A percentile compares a stretch with the other conserved stretches of the same genome.
Conservation (phyloP, 2,888 invertebrate genomes). For the Sphaeridia pumilis region DNA sequence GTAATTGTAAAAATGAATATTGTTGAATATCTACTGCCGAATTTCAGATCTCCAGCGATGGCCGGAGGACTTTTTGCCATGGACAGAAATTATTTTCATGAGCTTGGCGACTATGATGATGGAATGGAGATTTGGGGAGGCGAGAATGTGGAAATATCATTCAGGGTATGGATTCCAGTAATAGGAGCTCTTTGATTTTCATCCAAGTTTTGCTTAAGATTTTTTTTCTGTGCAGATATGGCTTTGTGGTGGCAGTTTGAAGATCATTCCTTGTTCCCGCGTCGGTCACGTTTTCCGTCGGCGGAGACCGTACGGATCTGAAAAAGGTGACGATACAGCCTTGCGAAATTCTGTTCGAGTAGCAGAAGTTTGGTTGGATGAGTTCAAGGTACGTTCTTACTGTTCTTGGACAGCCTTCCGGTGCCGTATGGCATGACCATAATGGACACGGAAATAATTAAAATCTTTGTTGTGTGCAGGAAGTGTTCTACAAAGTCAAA, state of each 20-base stretch:
- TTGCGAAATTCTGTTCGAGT: slow-evolving; percentile 80
- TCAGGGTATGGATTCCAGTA: slow-evolving; percentile 58
- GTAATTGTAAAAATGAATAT: neutral
- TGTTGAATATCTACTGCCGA: neutral
- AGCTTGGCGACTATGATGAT: slow-evolving; percentile 81
- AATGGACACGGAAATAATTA: too few species aligned
- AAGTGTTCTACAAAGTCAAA: slow-evolving; percentile 38
- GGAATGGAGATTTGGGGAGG: slow-evolving; percentile 99
- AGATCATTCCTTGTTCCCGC: slow-evolving; percentile 86
- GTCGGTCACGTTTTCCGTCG: slow-evolving; percentile 93
- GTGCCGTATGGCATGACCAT: too few species aligned
- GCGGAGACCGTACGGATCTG: slow-evolving; percentile 79
- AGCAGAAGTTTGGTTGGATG: slow-evolving; percentile 95
- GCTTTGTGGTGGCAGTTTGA: slow-evolving; percentile 91
- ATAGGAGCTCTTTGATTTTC: too few species aligned
- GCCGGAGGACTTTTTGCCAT: slow-evolving; percentile 96
- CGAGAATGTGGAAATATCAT: slow-evolving; percentile 94
- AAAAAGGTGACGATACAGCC: slow-evolving; percentile 74
- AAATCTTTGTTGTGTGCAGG: slow-evolving; percentile 51
- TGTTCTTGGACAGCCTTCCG: too few species aligned
- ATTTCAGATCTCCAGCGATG: slow-evolving; percentile 74
- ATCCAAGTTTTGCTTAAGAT: too few species aligned
- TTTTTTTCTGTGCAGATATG: slow-evolving; percentile 56
- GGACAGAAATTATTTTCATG: slow-evolving; percentile 68
- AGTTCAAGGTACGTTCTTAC: slow-evolving; percentile 71